phyloP scores from a whole-genome alignment of 2,113 vertebrate species.

The Microcebus lehilahytsara region DNA sequence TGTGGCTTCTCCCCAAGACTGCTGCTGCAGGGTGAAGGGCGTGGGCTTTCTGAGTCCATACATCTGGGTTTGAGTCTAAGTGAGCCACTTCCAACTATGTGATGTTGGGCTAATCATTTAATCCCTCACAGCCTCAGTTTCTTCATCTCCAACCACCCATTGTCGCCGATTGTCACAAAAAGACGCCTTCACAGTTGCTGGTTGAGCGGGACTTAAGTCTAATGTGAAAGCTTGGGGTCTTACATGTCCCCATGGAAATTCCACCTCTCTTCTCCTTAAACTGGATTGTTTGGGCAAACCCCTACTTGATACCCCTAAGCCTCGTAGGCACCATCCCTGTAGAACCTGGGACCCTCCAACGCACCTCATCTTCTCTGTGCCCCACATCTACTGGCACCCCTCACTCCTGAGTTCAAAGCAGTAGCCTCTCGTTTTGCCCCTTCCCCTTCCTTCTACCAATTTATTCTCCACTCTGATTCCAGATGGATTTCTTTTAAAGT shows the following conservation, averaged over 20 bases:
- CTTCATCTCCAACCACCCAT: background rate
- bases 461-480: conserved; percentile 54
- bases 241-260: background rate
- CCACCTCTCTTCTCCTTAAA: background rate
- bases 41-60: fast-evolving
- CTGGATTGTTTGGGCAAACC: background rate
- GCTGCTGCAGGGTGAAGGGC: fast-evolving
- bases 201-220: background rate
- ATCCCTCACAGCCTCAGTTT: background rate
- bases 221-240: background rate
- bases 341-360: background rate
- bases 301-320: background rate
- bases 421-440: background rate
- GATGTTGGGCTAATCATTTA: background rate
- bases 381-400: background rate
- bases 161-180: background rate
- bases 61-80: background rate
- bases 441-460: conserved; percentile 9
- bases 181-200: background rate
- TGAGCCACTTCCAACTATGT: background rate
- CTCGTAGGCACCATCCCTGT: background rate
- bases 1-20: background rate
- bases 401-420: background rate
- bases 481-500: conserved; percentile 75
- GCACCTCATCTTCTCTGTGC: background rate